Evolutionary conservation across 1,140 invertebrate species (phyloP), one percentile per base, ranked within the genome.

Genomic region (Rhopalosiphum padi): DNA sequence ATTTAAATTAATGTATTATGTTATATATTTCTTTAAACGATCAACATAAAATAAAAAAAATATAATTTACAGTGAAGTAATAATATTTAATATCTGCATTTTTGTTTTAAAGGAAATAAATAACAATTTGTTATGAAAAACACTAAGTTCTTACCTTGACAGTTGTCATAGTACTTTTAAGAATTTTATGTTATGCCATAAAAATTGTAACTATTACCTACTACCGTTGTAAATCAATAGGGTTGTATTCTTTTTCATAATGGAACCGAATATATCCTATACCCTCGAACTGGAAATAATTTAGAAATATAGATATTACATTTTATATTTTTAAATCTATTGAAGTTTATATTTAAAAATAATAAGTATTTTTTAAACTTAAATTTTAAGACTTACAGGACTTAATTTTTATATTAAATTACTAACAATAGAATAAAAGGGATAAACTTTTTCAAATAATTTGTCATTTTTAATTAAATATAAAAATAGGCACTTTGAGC

Each of bases 401-500:
- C 30, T 77, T n/a, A 35, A 87, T 35, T 87, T 48, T 25, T 48
- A 25, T 43, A 87, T 8, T 46, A 51, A 48, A 48, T 41, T 85
- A 85, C 35, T 41, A 41, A 41, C 41, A 41, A 85, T 23, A 41
- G 30, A 41, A 41, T 25, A 41, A 85, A 41, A 41, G 15, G 60
- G 60, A 77, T 77, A 77, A 41, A 21, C 43, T 87, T 48, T 85
- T 48, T n/a, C 21, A 51, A 87, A 87, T n/a, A 87, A 48, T 48
- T 30, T n/a, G 86, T n/a, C 30, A 51, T 88, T 88, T 88, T 88
- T 88, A 88, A 88, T 88, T 51, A 53, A 51, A 35, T 51, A 9
- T 22, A 88, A 51, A 88, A 88, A n/a, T 48, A 30, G 30, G 48
- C 41, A 35, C 86, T 87, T 48, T 41, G 11, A 46, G 25, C 43